Conservation (phyloP, 2,797 vertebrate species). For the Kryptopterus vitreolus region DNA sequence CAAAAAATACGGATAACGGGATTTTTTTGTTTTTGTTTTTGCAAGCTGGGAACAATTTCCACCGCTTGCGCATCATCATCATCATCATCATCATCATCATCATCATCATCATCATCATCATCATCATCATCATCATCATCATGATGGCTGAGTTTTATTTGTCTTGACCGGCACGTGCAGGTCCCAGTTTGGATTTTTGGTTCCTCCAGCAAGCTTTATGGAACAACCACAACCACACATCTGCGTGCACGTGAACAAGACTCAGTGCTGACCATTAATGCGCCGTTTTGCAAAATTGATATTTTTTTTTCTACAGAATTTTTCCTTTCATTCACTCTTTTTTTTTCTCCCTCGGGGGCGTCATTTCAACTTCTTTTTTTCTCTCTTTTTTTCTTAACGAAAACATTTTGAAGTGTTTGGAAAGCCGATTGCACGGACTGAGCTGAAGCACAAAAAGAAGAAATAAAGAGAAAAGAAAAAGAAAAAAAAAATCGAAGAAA, state of each 20-base stretch:
- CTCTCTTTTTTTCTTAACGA: background rate
- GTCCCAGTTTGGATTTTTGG: constrained; percentile 7
- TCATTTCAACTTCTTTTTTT: background rate
- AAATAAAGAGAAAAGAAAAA: background rate
- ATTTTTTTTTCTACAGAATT: background rate
- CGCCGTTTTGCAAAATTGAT: no score
- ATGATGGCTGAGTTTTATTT: constrained; percentile 4
- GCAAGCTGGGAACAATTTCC: constrained; percentile 11
- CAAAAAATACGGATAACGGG: constrained; percentile 9
- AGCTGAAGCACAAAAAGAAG: background rate
- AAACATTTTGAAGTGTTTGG: constrained; percentile 7
- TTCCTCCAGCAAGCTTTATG: constrained; percentile 13
- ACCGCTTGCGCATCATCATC: background rate
- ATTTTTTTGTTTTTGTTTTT: constrained; percentile 14
- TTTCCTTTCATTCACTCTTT: background rate
- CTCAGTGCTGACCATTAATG: background rate
- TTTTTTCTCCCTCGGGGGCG: background rate
- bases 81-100: background rate
- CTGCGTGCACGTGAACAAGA: constrained; percentile 2
- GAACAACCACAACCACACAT: constrained; percentile 5
- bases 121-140: constrained; percentile 3
- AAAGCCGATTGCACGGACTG: constrained; percentile 15
- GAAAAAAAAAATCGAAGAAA: background rate
- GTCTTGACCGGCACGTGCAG: constrained; percentile 8
- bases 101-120: background rate